Base-by-base conservation (phyloP, 35 echinoderm and acorn worm genomes). In the Antedon bifida region DNA sequence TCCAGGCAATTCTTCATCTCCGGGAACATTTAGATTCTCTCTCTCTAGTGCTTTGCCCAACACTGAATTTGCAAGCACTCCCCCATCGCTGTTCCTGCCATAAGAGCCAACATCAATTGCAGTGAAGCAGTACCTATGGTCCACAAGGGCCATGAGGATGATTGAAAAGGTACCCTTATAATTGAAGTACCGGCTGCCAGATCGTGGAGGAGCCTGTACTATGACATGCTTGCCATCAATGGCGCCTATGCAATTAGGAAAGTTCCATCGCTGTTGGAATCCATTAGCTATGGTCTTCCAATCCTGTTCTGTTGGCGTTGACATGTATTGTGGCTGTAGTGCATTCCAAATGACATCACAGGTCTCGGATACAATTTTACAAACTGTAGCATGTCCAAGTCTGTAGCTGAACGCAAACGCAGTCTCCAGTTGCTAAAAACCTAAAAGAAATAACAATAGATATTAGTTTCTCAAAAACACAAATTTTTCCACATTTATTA, bases 271-370 rank as follows among this genome's bases (percentile, higher is more conserved):
- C 0, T 46, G 12, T 30, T 56, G 31, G 34, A 83, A 83, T 83
- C 35, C 30, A 7, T 3, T 30, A 10, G 44, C 44, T 29, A 83
- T 73, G 8, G 30, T 16, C 3, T 14, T 30, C 82, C 64, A 83
- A 0, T 75, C 64, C 21, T 55, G 28, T n/a, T 78, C 77, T 78
- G 14, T 31, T 34, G 77, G 77, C 3, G 36, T 42, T 17, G 78
- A 34, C 85, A 87, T 87, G 78, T 75, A 87, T 21, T 36, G 29
- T 56, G 36, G 39, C 56, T 86, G 76, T 32, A 86, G 36, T 21
- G 10, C 0, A 5, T 45, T 17, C 85, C 85, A 87, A 34, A 87
- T 19, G 34, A 33, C 76, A 30, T 87, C 45, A 21, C 76, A 79
- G 5, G 11, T 35, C 32, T 87, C 78, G 0, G 77, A 32, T 4